phyloP scores from a whole-genome alignment of 2,888 invertebrate genomes.

The Nemotelus pantherinus region DNA sequence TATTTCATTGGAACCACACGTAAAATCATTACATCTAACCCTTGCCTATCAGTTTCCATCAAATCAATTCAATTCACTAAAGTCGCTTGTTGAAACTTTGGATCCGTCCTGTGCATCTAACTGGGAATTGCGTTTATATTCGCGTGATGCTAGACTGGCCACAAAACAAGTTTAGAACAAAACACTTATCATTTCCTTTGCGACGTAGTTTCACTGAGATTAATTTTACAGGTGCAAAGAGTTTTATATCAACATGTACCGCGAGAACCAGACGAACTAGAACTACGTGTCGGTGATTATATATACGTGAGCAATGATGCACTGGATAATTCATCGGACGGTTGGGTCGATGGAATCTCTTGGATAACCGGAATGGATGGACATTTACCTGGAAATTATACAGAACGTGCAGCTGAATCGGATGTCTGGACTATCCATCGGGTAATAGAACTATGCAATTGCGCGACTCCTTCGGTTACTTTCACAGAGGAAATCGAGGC shows the following conservation, averaged over 20 bases:
- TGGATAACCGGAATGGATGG: conserved; percentile 73
- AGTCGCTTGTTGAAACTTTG: conserved; percentile 77
- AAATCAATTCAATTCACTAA: conserved; percentile 75
- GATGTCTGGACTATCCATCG: conserved; percentile 92
- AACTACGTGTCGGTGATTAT: conserved; percentile 85
- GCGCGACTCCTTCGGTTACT: conserved; percentile 62
- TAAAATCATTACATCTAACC: conserved; percentile 87
- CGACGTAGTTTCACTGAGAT: background rate
- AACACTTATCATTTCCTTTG: background rate
- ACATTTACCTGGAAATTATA: conserved; percentile 83
- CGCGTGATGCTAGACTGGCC: conserved; percentile 80
- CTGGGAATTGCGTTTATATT: conserved; percentile 90
- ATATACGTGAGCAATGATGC: conserved; percentile 83
- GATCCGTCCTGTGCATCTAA: conserved; percentile 72
- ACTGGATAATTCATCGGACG: conserved; percentile 78
- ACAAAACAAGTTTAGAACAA: conserved; percentile 70
- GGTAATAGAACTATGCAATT: conserved; percentile 69
- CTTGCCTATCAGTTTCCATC: conserved; percentile 88
- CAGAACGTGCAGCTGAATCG: conserved; percentile 84
- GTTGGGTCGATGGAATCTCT: conserved; percentile 82
- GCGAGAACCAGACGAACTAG: conserved; percentile 83
- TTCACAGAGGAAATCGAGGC: conserved; percentile 62
- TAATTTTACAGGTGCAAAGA: conserved; percentile 71
- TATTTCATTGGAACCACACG: conserved; percentile 80
- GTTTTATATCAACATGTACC: conserved; percentile 82